phyloP scores from a whole-genome alignment of 2,888 invertebrate genomes.

The Morpho helenor region DNA sequence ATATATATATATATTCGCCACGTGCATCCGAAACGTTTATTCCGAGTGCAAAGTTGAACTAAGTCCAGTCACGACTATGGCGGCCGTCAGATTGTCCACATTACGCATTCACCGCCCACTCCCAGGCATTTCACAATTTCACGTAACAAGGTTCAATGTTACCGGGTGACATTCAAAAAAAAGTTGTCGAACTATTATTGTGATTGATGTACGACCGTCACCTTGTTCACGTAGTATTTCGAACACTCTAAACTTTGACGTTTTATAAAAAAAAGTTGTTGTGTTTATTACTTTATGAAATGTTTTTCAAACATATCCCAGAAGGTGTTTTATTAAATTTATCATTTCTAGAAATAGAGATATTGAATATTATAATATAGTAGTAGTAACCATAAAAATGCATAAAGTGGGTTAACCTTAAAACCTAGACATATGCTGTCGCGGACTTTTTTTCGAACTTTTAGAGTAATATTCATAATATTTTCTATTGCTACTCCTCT shows the following conservation, averaged over 20 bases:
- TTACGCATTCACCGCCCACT: conserved; percentile 46
- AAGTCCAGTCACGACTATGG: conserved; percentile 59
- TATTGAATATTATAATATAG: no score
- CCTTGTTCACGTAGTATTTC: conserved; percentile 3
- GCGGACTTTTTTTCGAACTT: no score
- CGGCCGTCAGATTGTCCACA: conserved; percentile 41
- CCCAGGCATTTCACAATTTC: conserved; percentile 45
- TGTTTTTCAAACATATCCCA: no score
- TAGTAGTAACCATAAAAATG: no score
- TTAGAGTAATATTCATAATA: no score
- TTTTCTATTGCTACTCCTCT: no score
- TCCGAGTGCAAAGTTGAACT: conserved; percentile 20
- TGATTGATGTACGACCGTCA: conserved; percentile 13
- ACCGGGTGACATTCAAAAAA: conserved; percentile 22
- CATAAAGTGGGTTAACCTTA: no score
- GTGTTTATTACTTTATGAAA: no score
- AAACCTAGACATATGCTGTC: no score
- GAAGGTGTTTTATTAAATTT: no score
- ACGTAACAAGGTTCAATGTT: conserved; percentile 35
- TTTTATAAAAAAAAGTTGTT: neutral
- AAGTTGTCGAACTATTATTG: neutral
- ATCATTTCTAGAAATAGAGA: no score
- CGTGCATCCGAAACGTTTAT: conserved; percentile 12
- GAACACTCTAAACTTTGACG: neutral
- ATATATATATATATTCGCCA: no score